Percentiles rank a stretch among this genome's conserved stretches.
phyloP scores from a whole-genome alignment of 2,797 vertebrate genomes.

The Carduelis carduelis region DNA sequence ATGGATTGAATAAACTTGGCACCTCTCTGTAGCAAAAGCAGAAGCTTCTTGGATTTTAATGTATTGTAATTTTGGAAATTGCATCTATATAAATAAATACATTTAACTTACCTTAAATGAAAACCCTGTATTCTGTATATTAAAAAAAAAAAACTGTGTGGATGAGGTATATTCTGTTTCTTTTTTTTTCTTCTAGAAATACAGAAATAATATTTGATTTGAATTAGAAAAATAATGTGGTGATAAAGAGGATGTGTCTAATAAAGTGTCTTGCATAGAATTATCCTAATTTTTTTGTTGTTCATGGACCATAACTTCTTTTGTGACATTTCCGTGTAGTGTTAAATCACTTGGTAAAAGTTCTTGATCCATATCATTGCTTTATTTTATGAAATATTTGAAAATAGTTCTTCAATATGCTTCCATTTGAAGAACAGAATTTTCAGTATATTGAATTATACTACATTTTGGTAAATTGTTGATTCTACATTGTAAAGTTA shows the following conservation, averaged over 20 bases:
- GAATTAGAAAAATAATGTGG: neutral
- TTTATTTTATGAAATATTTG: neutral
- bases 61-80: neutral
- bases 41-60: neutral
- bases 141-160: neutral
- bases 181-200: neutral
- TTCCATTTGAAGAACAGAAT: neutral
- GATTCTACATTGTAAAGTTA: neutral
- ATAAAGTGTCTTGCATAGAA: neutral
- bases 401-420: neutral
- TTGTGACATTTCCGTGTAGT: neutral
- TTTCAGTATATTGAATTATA: neutral
- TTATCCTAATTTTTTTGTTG: neutral
- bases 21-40: neutral
- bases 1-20: neutral
- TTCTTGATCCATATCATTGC: neutral
- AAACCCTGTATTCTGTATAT: neutral
- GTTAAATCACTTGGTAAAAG: neutral
- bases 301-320: neutral
- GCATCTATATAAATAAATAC: neutral
- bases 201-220: neutral
- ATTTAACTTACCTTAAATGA: neutral
- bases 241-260: neutral
- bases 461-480: neutral
- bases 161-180: neutral